A percentile compares a stretch with the other conserved stretches of the same genome.
Conservation (phyloP, 1,140 invertebrate genomes). For the Adelges cooleyi region DNA sequence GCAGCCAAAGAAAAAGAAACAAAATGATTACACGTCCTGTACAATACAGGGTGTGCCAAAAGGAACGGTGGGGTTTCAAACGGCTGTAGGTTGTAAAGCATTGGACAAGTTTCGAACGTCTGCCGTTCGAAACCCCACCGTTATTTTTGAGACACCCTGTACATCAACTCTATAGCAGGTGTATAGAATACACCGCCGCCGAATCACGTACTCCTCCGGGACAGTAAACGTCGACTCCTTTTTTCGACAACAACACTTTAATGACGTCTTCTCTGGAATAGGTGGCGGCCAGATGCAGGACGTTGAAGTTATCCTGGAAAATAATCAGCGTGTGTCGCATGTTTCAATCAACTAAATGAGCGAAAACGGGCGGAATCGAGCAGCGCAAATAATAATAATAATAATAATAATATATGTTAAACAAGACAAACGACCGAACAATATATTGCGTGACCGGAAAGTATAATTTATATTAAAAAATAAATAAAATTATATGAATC, state of each 20-base stretch:
- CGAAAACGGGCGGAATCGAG: neutral
- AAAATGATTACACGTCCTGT: no score
- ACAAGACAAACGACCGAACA: conserved; percentile 2
- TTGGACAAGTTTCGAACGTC: no score
- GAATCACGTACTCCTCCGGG: conserved; percentile 78
- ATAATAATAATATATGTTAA: neutral
- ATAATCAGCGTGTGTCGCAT: no score
- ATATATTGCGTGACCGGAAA: conserved; percentile 14
- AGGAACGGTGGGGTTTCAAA: no score
- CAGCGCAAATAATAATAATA: neutral
- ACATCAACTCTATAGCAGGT: no score
- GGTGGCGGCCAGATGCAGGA: conserved; percentile 82
- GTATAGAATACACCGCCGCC: no score
- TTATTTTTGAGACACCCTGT: no score
- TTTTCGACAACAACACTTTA: conserved; percentile 74
- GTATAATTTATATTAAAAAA: neutral
- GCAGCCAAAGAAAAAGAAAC: no score
- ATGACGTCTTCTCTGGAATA: conserved; percentile 91
- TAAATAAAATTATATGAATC: neutral
- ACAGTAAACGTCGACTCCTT: conserved; percentile 79
- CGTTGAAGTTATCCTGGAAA: conserved; percentile 83
- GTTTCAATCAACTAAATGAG: neutral
- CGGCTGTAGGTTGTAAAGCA: no score
- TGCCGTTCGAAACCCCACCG: no score
- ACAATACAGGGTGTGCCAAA: no score